Evolutionary conservation across 2,888 invertebrate genomes (phyloP), one percentile per base, ranked within the genome.

Genomic region (Drosophila ustulata): DNA sequence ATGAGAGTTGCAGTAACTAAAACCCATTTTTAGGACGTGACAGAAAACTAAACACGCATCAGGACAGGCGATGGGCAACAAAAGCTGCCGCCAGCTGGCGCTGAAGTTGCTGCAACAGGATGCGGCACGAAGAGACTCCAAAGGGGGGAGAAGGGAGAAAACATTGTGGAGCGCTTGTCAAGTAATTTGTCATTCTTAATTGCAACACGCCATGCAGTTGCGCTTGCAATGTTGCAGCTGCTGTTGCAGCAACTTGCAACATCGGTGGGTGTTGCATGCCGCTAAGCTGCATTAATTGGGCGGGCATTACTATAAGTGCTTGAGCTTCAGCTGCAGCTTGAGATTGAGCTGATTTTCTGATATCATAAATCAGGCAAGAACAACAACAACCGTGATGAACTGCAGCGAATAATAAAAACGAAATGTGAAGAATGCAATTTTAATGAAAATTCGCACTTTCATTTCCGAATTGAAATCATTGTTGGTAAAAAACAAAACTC

Each of bases 121-220:
- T 63, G 75, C 73, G 23, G 58, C 59, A 50, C 58, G 43, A 57
- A 43, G 47, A 61, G 56, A 68, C 0, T 7, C 11, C 18, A 13
- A 11, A 37, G 0, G 13, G 13, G 18, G 52, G 30, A 4, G 59
- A 41, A 52, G n/a, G 32, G 23, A 3, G 23, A 23, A 18, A 18
- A 66, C 71, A 77, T 63, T 70, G 66, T 66, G 7, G 46, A 53
- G 61, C 80, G 71, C 80, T 79, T 81, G 82, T 81, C 82, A 81
- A 82, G 76, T 82, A 82, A 81, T 81, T 81, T 81, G 80, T 79
- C 82, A 81, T 81, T 77, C 77, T 81, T 81, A 81, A 82, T 81
- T 81, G 77, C 79, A 82, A 74, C 81, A 74, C 66, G 74, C 71
- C 77, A 74, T 71, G 72, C 67, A 79, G 74, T 82, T 79, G 79